Evolutionary conservation across 2,888 invertebrate genomes (phyloP).

Genomic region (Leptopterna dolabrata): DNA sequence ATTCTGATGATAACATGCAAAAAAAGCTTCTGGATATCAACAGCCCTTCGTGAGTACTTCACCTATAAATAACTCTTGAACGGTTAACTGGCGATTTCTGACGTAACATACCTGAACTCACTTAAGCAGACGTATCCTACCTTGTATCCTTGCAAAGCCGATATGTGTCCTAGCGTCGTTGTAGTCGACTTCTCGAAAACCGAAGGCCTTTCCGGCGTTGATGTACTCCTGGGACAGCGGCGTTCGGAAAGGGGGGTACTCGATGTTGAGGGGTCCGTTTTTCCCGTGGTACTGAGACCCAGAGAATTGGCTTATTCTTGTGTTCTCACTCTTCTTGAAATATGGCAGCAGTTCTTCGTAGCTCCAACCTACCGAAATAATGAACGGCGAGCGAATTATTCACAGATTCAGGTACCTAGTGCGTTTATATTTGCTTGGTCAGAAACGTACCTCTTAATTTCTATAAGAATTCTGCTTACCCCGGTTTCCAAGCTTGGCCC

Average conservation of each 20-base stretch:
- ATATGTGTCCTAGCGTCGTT: constrained; percentile 61
- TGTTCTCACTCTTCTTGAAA: constrained; percentile 62
- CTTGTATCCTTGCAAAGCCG: constrained; percentile 61
- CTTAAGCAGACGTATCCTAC: neutral
- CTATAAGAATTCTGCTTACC: constrained; percentile 45
- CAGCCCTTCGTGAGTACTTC: too few species aligned
- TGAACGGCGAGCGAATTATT: neutral
- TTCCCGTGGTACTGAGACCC: constrained; percentile 60
- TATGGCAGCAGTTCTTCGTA: constrained; percentile 63
- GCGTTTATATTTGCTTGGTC: neutral
- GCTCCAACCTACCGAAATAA: constrained; percentile 61
- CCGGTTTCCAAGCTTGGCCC: constrained; percentile 63
- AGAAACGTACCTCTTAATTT: too few species aligned
- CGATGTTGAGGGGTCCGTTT: constrained; percentile 59
- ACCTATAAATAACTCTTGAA: too few species aligned
- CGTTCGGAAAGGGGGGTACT: constrained; percentile 57
- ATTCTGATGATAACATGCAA: too few species aligned
- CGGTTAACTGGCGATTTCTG: too few species aligned
- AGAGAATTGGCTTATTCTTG: constrained; percentile 60
- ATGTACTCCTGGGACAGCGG: constrained; percentile 60
- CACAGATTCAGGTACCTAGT: neutral
- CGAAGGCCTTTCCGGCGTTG: constrained; percentile 59
- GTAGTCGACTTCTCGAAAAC: constrained; percentile 60
- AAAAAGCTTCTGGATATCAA: too few species aligned
- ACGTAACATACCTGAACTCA: neutral